phyloP scores from a whole-genome alignment of 1,140 invertebrate genomes.

The Drosophila carrolli region DNA sequence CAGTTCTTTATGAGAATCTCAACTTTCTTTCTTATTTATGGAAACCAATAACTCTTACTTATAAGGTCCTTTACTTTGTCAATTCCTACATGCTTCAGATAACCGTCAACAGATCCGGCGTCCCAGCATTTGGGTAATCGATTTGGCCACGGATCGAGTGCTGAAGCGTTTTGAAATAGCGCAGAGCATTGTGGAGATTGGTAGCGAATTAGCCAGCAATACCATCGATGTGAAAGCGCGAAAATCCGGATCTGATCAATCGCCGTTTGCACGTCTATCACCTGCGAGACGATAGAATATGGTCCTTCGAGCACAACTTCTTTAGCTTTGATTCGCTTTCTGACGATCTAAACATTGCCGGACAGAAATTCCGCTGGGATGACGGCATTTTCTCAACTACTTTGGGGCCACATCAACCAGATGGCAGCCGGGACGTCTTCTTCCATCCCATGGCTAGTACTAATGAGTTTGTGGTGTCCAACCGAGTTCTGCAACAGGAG shows the following conservation, averaged over 20 bases:
- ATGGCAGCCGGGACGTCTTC: constrained; percentile 87
- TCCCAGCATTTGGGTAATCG: constrained; percentile 88
- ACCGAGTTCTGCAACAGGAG: constrained; percentile 87
- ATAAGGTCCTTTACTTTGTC: too few relatives aligned
- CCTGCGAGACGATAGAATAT: constrained; percentile 86
- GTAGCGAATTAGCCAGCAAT: constrained; percentile 87
- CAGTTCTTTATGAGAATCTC: too few relatives aligned
- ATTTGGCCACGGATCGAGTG: constrained; percentile 86
- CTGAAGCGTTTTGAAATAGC: constrained; percentile 75
- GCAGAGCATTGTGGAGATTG: constrained; percentile 66
- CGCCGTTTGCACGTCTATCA: constrained; percentile 89
- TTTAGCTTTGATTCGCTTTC: constrained; percentile 89
- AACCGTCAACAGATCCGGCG: constrained; percentile 86
- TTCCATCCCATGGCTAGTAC: constrained; percentile 89
- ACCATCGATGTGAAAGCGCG: constrained; percentile 87
- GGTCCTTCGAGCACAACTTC: constrained; percentile 90
- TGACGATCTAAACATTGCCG: constrained; percentile 89
- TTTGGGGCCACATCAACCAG: constrained; percentile 85
- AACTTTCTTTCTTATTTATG: too few relatives aligned
- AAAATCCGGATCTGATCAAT: constrained; percentile 88
- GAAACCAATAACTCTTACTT: too few relatives aligned
- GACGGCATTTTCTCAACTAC: constrained; percentile 90
- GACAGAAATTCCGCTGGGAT: constrained; percentile 89
- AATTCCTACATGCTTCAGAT: too few relatives aligned
- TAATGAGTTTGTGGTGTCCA: constrained; percentile 89